phyloP scores from a whole-genome alignment of 92 coral and sea anemone genomes.

The Paramuricea clavata region DNA sequence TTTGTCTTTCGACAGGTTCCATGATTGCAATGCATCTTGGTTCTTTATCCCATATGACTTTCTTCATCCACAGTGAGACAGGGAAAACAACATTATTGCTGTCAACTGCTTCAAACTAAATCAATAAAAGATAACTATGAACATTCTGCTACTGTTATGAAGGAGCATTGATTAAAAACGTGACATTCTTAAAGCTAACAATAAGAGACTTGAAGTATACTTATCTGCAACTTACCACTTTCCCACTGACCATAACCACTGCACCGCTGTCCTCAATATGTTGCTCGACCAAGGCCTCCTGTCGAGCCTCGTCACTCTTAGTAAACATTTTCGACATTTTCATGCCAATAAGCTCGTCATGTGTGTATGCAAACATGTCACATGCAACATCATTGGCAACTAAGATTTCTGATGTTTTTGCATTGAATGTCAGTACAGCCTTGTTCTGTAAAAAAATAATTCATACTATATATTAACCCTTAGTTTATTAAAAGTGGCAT shows the following conservation, averaged over 20 bases:
- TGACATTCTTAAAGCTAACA: too few species aligned
- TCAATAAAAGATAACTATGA: neutral
- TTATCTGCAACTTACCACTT: slow-evolving; percentile 85
- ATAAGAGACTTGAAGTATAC: neutral
- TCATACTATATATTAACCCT: too few species aligned
- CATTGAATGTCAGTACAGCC: slow-evolving; percentile 95
- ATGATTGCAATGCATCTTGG: slow-evolving; percentile 93
- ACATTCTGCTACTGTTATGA: too few species aligned
- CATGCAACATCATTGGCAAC: slow-evolving; percentile 94
- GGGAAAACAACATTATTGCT: slow-evolving; percentile 92
- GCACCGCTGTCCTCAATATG: slow-evolving; percentile 95
- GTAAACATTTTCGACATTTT: slow-evolving; percentile 88
- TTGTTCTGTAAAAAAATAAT: slow-evolving; percentile 79
- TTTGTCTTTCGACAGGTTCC: slow-evolving; percentile 96
- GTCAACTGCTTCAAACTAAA: slow-evolving; percentile 90
- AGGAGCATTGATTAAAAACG: too few species aligned
- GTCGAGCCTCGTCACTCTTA: slow-evolving; percentile 83
- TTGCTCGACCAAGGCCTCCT: slow-evolving; percentile 90
- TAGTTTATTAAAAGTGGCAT: too few species aligned
- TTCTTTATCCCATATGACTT: slow-evolving; percentile 89
- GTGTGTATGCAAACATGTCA: slow-evolving; percentile 84
- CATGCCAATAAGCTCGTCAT: slow-evolving; percentile 86
- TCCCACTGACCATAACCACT: slow-evolving; percentile 92
- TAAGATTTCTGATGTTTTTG: slow-evolving; percentile 92
- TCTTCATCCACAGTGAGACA: slow-evolving; percentile 98